Percentiles rank a stretch among this genome's conserved stretches.
These are phyloP conservation scores for Candidula unifasciata DNA, from an alignment of 2,888 invertebrate species.

Conservation along the genomic window DNA sequence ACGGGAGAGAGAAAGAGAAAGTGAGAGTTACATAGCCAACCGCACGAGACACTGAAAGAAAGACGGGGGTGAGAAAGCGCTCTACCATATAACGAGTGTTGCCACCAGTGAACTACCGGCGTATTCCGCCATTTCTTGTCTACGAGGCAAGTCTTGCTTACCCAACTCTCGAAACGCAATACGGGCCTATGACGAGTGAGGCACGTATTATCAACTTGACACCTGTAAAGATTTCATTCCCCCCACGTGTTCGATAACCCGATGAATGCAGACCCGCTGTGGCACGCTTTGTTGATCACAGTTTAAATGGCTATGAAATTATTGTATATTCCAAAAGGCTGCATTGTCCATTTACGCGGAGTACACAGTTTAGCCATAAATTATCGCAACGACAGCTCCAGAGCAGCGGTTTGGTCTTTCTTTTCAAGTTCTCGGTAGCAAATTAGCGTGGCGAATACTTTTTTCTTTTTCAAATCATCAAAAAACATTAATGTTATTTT, in stretches of 20 bases:
- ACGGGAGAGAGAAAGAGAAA: background rate
- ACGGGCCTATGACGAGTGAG: conserved; percentile 16
- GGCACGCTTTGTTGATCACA: conserved; percentile 22
- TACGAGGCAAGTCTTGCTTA: conserved; percentile 1
- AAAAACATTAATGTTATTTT: conserved; percentile 42
- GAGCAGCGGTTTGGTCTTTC: background rate
- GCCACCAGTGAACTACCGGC: background rate
- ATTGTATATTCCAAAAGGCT: background rate
- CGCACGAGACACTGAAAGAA: background rate
- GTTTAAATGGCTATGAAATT: conserved; percentile 17
- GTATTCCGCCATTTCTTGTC: conserved; percentile 34
- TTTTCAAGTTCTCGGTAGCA: conserved; percentile 10
- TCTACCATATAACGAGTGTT: background rate
- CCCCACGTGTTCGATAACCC: conserved; percentile 7
- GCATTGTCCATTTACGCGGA: background rate
- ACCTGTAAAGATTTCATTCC: conserved; percentile 39
- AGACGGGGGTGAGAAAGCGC: background rate
- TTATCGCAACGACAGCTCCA: background rate
- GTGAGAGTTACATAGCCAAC: background rate
- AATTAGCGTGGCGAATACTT: conserved; percentile 18
- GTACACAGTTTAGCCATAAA: conserved; percentile 46
- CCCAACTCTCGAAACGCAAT: conserved; percentile 1
- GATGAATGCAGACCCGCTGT: conserved; percentile 25
- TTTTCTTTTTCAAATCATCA: background rate
- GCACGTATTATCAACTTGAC: conserved; percentile 32